Evolutionary conservation across 2,797 vertebrate species (phyloP), one percentile per base, ranked within the genome.

Genomic region (Myotis daubentonii): DNA sequence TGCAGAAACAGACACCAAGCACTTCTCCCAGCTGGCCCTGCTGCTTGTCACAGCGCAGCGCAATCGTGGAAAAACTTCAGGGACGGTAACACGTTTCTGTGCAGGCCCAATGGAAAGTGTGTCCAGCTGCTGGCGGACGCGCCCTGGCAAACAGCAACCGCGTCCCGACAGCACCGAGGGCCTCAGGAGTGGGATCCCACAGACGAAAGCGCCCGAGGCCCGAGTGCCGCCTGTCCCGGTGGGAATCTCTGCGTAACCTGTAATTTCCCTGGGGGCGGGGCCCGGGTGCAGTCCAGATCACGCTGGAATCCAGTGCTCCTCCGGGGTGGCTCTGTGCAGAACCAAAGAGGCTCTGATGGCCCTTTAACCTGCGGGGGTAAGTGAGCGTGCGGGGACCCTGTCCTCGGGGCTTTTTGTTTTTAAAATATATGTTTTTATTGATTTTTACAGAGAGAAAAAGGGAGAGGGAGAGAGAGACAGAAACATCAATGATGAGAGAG

Each of bases 171-270:
- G 57, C 5, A 6, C 2, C 16, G 0, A 7, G 79, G 57, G 79
- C 79, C 57, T 22, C 57, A 5, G 93, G 93, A 82, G 93, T 84
- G 7, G 91, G 80, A 92, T 85, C 93, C 95, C 81, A 92, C 72
- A 96, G 96, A 95, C 90, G 89, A 96, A 96, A 96, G 95, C 13
- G 38, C 49, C 3, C 1, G 66, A 91, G 94, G 93, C 87, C 95
- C 93, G 70, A 60, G 96, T 87, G 89, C 95, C 95, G 96, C 93
- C 90, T 89, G 93, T 94, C 86, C 68, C 86, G 95, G 95, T 95
- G 96, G 94, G 96, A 97, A 95, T 85, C 89, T 93, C 72, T n/a
- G 70, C 49, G 82, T 82, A 96, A 96, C 96, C 93, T 97, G 95
- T 96, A 95, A 97, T 97, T 97, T 96, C 91, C 95, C 89, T 93